Base-by-base conservation (phyloP, 92 coral and sea anemone genomes). In the Porites cylindrica region DNA sequence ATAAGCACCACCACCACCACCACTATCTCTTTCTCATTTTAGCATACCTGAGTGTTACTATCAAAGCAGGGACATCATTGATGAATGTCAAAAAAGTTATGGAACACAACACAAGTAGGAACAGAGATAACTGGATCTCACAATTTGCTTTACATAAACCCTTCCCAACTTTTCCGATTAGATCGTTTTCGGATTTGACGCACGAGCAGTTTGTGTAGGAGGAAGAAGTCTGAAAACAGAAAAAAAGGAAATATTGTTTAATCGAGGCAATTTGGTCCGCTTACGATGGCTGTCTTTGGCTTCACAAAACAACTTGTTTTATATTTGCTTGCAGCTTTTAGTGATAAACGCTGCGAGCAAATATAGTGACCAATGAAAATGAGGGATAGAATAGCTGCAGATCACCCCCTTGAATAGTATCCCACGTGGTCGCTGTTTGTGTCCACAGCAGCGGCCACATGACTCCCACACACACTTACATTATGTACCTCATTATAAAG, bases 41-140 rank as follows among this genome's bases (percentile, higher is more conserved):
- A 11, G 26, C 1, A 76, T 76, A 95, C 98, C 98, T 89, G 52
- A 95, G 72, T 1, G 94, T 85, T n/a, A 88, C 92, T 51, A 91
- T 71, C 8, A 91, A 72, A 12, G 88, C 91, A 8, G 98, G 96
- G 5, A 93, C 93, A 51, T 89, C 85, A 56, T 87, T 93, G 32
- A 93, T 64, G 82, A 93, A 93, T 52, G 91, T 85, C 65, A 88
- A 24, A 67, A 95, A 86, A 7, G 92, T 88, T 8, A 88, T 76
- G 63, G 88, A 56, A 17, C 86, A 81, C 52, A 76, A 51, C 24
- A 86, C 76, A 23, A 72, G 18, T 7, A 93, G 74, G 43, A 88
- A 93, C 13, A 95, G 53, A 12, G 76, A 1, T 9, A 93, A 89
- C 32, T 85, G 77, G 65, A 80, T 14, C 58, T 87, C 93, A 60